Evolutionary conservation across 2,113 vertebrate genomes (phyloP).

Genomic region (Paradoxurus hermaphroditus): DNA sequence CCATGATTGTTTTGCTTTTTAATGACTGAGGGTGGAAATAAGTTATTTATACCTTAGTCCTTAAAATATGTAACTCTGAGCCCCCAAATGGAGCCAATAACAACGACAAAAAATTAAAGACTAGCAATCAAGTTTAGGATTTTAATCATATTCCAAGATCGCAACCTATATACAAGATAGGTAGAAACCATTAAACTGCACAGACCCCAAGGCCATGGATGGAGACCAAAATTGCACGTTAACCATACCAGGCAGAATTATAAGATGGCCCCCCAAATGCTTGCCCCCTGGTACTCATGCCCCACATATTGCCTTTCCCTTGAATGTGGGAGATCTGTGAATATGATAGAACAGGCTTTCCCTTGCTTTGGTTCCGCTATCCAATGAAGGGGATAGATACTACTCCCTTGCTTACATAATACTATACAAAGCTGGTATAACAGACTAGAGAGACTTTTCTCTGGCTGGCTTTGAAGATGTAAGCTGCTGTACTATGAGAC

Average conservation of each 20-base stretch:
- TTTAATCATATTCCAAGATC: not conserved
- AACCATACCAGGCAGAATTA: not conserved
- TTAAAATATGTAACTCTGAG: not conserved
- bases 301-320: not conserved
- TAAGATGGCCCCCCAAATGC: not conserved
- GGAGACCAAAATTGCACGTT: not conserved
- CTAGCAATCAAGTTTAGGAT: not conserved
- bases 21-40: not conserved
- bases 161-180: not conserved
- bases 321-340: not conserved
- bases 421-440: not conserved
- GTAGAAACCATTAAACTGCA: not conserved
- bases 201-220: not conserved
- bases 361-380: not conserved
- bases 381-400: not conserved
- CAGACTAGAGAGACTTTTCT: not conserved
- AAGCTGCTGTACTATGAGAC: not conserved
- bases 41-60: not conserved
- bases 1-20: not conserved
- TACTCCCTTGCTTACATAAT: not conserved
- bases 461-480: not conserved
- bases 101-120: not conserved
- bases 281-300: not conserved
- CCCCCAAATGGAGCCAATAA: not conserved
- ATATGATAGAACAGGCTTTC: not conserved